phyloP scores from a whole-genome alignment of 2,113 vertebrate genomes.

The Cyanocitta stelleri region DNA sequence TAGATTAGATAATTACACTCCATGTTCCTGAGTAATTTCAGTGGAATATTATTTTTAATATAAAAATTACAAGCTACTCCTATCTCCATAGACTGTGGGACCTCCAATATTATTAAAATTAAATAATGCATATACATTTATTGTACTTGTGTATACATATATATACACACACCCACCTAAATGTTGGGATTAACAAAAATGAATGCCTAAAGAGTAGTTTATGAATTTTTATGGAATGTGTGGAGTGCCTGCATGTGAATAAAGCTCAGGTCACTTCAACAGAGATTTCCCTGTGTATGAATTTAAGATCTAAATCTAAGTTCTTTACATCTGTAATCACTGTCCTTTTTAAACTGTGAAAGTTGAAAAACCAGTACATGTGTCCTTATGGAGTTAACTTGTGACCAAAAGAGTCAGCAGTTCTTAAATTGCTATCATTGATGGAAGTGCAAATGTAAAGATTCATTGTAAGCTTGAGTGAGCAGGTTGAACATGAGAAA shows the following conservation, averaged over 20 bases:
- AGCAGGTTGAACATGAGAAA: background rate
- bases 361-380: background rate
- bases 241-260: background rate
- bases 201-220: background rate
- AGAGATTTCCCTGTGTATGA: background rate
- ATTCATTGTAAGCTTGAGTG: background rate
- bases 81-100: background rate
- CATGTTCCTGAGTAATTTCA: background rate
- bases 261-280: background rate
- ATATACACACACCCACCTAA: fast-evolving
- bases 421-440: background rate
- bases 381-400: background rate
- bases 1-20: background rate
- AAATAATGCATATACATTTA: background rate
- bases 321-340: background rate
- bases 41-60: background rate
- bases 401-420: background rate
- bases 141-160: background rate
- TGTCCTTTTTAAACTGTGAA: background rate
- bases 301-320: background rate
- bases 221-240: background rate
- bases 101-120: background rate
- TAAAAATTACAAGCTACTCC: background rate
- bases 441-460: background rate
- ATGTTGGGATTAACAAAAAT: background rate